Evolutionary conservation across 2,888 invertebrate genomes (phyloP), one percentile per base, ranked within the genome.

Genomic region (Drosophila pseudotalamancana): DNA sequence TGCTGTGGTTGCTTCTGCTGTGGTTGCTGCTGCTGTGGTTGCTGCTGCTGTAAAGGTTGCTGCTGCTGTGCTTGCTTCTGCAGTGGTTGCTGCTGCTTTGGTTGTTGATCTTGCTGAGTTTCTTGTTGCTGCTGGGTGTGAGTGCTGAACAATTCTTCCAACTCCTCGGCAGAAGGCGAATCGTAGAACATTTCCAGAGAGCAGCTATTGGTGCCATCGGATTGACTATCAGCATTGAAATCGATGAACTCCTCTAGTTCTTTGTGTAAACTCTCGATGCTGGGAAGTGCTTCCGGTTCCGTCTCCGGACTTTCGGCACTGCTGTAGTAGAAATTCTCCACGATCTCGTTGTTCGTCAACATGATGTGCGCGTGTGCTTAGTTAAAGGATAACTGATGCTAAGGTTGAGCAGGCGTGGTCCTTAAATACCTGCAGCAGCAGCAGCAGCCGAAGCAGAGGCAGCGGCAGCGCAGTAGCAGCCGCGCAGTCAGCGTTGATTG

Each of bases 161-260:
- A 45, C n/a, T 84, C 82, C 29, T 69, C 56, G n/a, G 81, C 67
- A 4, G 85, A 68, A 6, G 85, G 61, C 6, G 81, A 66, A 5
- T 78, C 72, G 19, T 59, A 71, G 34, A 45, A 85, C 14, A 63
- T 25, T 11, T 84, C 81, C 46, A 62, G 12, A 4, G 71, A 60
- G 42, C 66, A 59, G 40, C 77, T 84, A 35, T 66, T 70, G 32
- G 70, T 71, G 37, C 69, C 87, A 21, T 87, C 87, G 16, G 87
- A 81, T 0, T 69, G 49, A 34, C 85, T 87, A 16, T 81, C 87
- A 8, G 50, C 78, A 49, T 67, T 72, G 50, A 64, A 73, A 6
- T 81, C 87, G 14, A 80, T 77, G 0, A 86, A 43, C 31, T 87
- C 61, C 50, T 80, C 84, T 42, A 80, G 27, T 23, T 86, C 80